Percentiles rank a stretch among this genome's conserved stretches.
Evolutionary conservation across 2,888 invertebrate species (phyloP).

Genomic region (Eurois occulta): DNA sequence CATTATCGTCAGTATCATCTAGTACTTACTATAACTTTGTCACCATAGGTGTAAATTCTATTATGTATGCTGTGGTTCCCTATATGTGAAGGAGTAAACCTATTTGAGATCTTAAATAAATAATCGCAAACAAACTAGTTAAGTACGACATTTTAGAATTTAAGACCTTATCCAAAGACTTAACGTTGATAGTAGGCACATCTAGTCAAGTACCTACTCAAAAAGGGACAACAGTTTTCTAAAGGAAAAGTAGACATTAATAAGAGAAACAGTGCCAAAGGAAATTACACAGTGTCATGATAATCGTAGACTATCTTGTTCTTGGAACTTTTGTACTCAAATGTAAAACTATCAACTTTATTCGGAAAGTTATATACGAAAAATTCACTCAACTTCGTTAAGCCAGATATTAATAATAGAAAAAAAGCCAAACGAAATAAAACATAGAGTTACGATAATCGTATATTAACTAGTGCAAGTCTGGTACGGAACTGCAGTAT

Average conservation of each 20-base stretch:
- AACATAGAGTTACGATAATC: constrained; percentile 50
- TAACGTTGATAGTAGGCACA: neutral
- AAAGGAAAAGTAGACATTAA: neutral
- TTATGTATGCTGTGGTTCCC: neutral
- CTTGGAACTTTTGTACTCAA: neutral
- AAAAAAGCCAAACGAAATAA: constrained; percentile 13
- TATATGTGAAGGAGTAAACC: neutral
- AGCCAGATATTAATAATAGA: constrained; percentile 13
- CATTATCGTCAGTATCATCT: neutral
- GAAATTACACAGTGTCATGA: neutral
- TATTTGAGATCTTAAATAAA: neutral
- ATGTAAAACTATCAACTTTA: neutral
- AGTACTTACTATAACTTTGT: neutral
- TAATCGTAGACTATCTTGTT: neutral
- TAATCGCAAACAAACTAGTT: neutral
- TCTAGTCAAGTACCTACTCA: neutral
- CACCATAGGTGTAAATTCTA: neutral
- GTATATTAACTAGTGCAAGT: constrained; percentile 39
- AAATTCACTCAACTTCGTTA: neutral
- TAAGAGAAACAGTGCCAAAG: neutral
- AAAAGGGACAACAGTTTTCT: neutral
- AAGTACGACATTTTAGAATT: neutral
- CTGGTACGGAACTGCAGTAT: constrained; percentile 68
- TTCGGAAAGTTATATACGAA: neutral
- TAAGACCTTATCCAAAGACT: neutral